Evolutionary conservation across 1,140 invertebrate species (phyloP).

Genomic region (Brachionus angularis): DNA sequence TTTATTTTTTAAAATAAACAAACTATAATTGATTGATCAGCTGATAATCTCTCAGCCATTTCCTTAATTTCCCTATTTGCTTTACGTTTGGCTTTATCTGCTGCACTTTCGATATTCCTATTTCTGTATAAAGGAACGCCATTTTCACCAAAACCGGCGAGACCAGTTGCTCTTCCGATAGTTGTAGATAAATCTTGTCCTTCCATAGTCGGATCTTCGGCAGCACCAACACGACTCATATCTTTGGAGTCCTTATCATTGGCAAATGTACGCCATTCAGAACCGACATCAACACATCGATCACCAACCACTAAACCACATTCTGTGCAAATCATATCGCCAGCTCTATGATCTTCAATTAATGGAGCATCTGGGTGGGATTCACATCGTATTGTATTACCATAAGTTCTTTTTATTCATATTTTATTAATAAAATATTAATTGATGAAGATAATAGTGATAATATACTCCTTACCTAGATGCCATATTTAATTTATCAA

Average conservation of each 20-base stretch:
- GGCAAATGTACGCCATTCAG: constrained; percentile 99
- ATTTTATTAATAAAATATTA: too few relatives aligned
- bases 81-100: constrained; percentile 35
- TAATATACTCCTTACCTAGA: too few relatives aligned
- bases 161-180: constrained; percentile 80
- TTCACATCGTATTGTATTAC: constrained; percentile 68
- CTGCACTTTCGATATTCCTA: constrained; percentile 62
- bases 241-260: constrained; percentile 95
- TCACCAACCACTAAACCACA: constrained; percentile 98
- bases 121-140: constrained; percentile 87
- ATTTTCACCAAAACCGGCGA: constrained; percentile 75
- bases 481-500: too few relatives aligned
- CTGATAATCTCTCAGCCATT: constrained; percentile 31
- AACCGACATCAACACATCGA: constrained; percentile 99
- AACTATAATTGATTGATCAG: constrained; percentile 42
- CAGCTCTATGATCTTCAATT: constrained; percentile 95
- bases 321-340: constrained; percentile 96
- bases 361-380: constrained; percentile 89
- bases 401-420: not conserved
- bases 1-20: too few relatives aligned
- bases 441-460: too few relatives aligned
- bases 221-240: constrained; percentile 91
- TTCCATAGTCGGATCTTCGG: constrained; percentile 83
- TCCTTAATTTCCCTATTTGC: constrained; percentile 22
- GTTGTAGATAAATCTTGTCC: constrained; percentile 94